Conservation (phyloP, 2,888 invertebrate genomes). For the Melanostoma scalare region DNA sequence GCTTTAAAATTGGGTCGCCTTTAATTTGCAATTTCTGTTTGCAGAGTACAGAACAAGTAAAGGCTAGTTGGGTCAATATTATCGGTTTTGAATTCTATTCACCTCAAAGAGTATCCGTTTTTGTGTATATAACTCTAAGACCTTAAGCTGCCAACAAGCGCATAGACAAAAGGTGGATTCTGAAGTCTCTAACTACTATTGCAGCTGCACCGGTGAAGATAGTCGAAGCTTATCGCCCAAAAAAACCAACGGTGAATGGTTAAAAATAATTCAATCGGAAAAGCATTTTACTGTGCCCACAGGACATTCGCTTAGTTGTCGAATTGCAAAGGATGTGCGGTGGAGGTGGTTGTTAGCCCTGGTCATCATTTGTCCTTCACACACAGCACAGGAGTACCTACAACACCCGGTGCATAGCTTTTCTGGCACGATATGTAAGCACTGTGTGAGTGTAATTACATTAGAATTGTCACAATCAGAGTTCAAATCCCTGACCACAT, state of each 20-base stretch:
- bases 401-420: too few relatives aligned
- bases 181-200: slow-evolving; percentile 17
- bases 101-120: slow-evolving; percentile 15
- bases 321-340: slow-evolving; percentile 52
- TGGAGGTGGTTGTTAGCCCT: slow-evolving; percentile 31
- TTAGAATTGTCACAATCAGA: slow-evolving; percentile 67
- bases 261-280: slow-evolving; percentile 68
- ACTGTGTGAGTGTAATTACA: slow-evolving; percentile 58
- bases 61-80: slow-evolving; percentile 55
- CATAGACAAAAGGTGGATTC: slow-evolving; percentile 33
- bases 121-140: slow-evolving; percentile 12
- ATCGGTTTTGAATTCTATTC: slow-evolving; percentile 54
- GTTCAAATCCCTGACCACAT: slow-evolving; percentile 49
- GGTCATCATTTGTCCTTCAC: slow-evolving; percentile 37
- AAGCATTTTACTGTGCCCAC: slow-evolving; percentile 43
- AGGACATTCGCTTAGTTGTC: slow-evolving; percentile 56
- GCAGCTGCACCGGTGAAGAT: slow-evolving; percentile 39
- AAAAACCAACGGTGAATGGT: slow-evolving; percentile 17
- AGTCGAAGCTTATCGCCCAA: slow-evolving; percentile 1
- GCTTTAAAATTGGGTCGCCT: slow-evolving; percentile 52
- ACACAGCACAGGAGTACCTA: too few relatives aligned
- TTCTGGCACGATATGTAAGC: neutral
- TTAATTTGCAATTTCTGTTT: slow-evolving; percentile 57
- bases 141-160: slow-evolving; percentile 12
- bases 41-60: slow-evolving; percentile 4